Evolutionary conservation across 2,888 invertebrate species (phyloP).

Genomic region (Odontomyia ornata): DNA sequence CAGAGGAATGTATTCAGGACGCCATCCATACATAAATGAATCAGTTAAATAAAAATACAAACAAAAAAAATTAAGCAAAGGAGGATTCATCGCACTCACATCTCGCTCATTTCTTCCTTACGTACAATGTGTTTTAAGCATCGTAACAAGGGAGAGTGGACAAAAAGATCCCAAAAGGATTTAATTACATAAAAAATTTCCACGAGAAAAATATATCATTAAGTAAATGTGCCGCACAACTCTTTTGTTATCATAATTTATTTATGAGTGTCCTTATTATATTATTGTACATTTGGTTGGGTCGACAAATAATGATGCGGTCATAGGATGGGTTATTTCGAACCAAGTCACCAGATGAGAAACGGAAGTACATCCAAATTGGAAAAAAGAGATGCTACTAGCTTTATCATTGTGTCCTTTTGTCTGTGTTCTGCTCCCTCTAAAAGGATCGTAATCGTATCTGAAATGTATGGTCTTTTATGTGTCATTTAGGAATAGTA

Average conservation of each 20-base stretch:
- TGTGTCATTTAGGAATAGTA: slow-evolving; percentile 33
- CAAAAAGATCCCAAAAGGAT: slow-evolving; percentile 47
- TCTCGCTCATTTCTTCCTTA: neutral
- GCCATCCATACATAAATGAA: slow-evolving; percentile 26
- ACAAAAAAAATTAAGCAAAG: neutral
- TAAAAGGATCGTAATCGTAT: slow-evolving; percentile 35
- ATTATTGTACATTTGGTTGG: slow-evolving; percentile 24
- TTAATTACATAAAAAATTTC: slow-evolving; percentile 51
- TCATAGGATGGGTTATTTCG: neutral
- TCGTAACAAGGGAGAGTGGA: neutral
- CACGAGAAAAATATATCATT: slow-evolving; percentile 46
- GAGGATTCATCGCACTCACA: neutral
- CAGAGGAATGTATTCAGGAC: slow-evolving; percentile 26
- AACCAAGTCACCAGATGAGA: slow-evolving; percentile 8
- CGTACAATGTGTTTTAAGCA: too few relatives aligned
- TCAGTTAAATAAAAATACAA: slow-evolving; percentile 17
- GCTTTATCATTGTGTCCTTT: neutral
- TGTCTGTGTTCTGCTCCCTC: neutral
- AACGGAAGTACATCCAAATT: slow-evolving; percentile 24
- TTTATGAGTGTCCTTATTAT: slow-evolving; percentile 47
- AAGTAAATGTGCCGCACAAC: slow-evolving; percentile 51
- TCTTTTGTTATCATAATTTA: slow-evolving; percentile 51
- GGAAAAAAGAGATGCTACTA: slow-evolving; percentile 1
- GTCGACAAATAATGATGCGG: slow-evolving; percentile 20
- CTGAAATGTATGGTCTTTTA: slow-evolving; percentile 31